These are phyloP conservation scores for Trissoscelio sp. DNA, from an alignment of 2,888 invertebrate genomes.

Conservation along the genomic window DNA sequence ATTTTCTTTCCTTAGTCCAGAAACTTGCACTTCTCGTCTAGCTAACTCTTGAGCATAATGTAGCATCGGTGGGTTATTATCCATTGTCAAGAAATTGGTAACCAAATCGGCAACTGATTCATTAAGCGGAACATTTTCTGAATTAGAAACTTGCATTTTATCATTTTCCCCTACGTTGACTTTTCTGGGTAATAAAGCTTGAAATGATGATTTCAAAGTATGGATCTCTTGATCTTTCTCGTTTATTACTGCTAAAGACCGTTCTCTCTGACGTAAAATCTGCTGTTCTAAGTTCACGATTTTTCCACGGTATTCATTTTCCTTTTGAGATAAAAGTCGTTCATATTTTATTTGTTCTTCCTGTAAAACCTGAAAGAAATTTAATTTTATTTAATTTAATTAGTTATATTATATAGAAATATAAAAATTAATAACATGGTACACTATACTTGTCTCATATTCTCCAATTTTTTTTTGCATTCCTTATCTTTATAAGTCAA, in stretches of 20 bases:
- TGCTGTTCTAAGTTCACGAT: slow-evolving; percentile 88
- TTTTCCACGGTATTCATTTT: slow-evolving; percentile 85
- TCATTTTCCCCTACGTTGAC: slow-evolving; percentile 71
- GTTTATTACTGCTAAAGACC: slow-evolving; percentile 90
- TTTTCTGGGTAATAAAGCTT: slow-evolving; percentile 84
- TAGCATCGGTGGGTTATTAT: slow-evolving; percentile 90
- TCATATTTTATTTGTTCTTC: slow-evolving; percentile 78
- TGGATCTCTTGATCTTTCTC: slow-evolving; percentile 92
- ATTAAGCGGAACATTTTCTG: slow-evolving; percentile 41
- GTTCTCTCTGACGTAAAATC: slow-evolving; percentile 90
- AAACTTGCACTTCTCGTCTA: slow-evolving; percentile 91
- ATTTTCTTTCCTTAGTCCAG: slow-evolving; percentile 89
- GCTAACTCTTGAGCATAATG: slow-evolving; percentile 94
- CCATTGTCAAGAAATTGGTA: slow-evolving; percentile 83
- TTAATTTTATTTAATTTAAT: too few species aligned
- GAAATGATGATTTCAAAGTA: slow-evolving; percentile 85
- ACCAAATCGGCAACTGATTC: slow-evolving; percentile 77
- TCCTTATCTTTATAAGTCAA: slow-evolving; percentile 87
- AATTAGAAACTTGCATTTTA: slow-evolving; percentile 37
- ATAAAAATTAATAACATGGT: too few species aligned
- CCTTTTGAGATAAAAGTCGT: slow-evolving; percentile 79
- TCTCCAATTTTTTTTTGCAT: slow-evolving; percentile 86
- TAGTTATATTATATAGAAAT: too few species aligned
- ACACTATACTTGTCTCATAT: slow-evolving; percentile 85
- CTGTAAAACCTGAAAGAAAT: slow-evolving; percentile 72